phyloP scores from a whole-genome alignment of 2,113 vertebrate genomes.

The Alectura lathami region DNA sequence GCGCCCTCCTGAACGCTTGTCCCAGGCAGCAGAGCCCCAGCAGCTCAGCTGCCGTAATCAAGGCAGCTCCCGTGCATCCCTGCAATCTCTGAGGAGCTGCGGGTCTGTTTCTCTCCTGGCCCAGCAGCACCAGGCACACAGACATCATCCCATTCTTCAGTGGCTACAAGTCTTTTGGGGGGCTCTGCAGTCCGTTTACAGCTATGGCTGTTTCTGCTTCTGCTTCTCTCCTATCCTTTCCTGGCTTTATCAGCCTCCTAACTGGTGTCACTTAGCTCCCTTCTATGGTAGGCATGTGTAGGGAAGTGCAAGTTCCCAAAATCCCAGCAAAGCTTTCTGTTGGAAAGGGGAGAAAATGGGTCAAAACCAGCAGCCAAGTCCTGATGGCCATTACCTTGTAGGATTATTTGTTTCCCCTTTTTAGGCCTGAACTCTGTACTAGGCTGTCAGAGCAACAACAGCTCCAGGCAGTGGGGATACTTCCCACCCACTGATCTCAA shows the following conservation, averaged over 20 bases:
- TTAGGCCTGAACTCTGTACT: not conserved
- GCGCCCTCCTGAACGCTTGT: not conserved
- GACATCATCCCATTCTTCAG: not conserved
- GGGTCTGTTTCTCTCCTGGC: not conserved
- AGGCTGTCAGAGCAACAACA: not conserved
- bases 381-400: not conserved
- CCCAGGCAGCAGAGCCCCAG: not conserved
- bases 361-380: not conserved
- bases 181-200: not conserved
- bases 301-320: not conserved
- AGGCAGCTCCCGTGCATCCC: rapidly evolving
- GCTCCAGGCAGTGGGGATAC: not conserved
- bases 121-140: rapidly evolving
- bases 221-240: not conserved
- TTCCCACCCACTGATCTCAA: not conserved
- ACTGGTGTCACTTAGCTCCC: not conserved
- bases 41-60: not conserved
- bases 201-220: not conserved
- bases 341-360: not conserved
- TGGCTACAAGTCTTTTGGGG: not conserved
- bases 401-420: not conserved
- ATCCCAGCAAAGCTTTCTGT: not conserved
- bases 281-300: not conserved
- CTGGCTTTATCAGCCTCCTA: not conserved
- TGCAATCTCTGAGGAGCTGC: rapidly evolving